These are phyloP conservation scores for Acanthosepion pharaonis DNA, from an alignment of 2,888 invertebrate species.

Conservation along the genomic window DNA sequence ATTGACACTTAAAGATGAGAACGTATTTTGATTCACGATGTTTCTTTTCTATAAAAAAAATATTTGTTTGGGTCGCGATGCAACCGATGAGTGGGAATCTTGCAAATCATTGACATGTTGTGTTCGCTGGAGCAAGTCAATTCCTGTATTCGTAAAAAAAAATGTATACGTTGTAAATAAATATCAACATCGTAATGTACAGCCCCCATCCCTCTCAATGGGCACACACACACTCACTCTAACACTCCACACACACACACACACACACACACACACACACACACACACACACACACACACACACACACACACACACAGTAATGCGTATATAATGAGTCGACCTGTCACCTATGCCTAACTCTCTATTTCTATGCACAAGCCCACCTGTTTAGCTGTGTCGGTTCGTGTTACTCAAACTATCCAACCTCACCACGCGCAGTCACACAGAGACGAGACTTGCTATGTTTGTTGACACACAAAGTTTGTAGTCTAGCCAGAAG, in stretches of 20 bases:
- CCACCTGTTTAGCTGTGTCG: not conserved
- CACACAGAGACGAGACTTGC: not conserved
- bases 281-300: not conserved
- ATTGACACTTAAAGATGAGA: no score
- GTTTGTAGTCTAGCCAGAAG: not conserved
- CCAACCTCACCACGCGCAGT: not conserved
- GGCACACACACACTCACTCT: not conserved
- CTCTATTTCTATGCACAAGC: not conserved
- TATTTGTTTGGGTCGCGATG: no score
- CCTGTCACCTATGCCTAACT: not conserved
- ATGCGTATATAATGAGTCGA: not conserved
- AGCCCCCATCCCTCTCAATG: not conserved
- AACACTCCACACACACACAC: not conserved
- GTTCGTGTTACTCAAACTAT: not conserved
- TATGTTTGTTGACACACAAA: not conserved
- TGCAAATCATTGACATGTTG: not conserved
- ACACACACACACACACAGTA: conserved; percentile 16
- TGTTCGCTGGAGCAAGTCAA: not conserved
- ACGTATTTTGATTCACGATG: no score
- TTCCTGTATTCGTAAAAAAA: not conserved
- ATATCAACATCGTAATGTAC: not conserved
- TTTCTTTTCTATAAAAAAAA: no score
- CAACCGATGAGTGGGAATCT: no score
- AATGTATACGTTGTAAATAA: not conserved
- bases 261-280: not conserved